Conservation (phyloP, 2,888 invertebrate genomes). For the Stegana nigrithorax region DNA sequence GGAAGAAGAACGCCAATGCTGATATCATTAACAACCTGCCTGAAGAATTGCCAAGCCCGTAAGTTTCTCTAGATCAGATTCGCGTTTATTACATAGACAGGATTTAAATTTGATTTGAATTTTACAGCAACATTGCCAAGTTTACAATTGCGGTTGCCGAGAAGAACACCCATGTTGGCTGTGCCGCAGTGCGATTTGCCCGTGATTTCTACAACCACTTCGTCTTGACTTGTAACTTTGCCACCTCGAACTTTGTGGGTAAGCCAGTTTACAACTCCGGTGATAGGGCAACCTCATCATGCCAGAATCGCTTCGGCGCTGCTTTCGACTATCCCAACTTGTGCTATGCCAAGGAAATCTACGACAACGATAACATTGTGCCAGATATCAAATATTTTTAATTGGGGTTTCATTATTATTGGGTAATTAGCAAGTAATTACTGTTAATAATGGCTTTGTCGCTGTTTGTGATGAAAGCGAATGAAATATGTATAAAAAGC, state of each 20-base stretch:
- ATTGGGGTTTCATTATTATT: not conserved
- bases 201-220: conserved; percentile 38
- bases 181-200: conserved; percentile 40
- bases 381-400: conserved; percentile 16
- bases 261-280: conserved; percentile 41
- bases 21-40: conserved; percentile 38
- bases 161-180: conserved; percentile 42
- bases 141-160: conserved; percentile 44
- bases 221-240: conserved; percentile 45
- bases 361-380: conserved; percentile 40
- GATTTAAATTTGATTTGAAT: not conserved
- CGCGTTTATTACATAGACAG: too few species aligned
- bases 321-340: conserved; percentile 42
- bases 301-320: conserved; percentile 43
- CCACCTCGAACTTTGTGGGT: conserved; percentile 39
- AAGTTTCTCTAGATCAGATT: too few species aligned
- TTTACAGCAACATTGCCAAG: conserved; percentile 32
- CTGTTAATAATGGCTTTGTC: too few species aligned
- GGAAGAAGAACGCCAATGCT: conserved; percentile 37
- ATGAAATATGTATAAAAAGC: too few species aligned
- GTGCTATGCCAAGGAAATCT: conserved; percentile 43
- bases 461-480: too few species aligned
- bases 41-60: conserved; percentile 35
- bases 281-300: conserved; percentile 36
- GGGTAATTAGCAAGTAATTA: too few species aligned